phyloP scores from a whole-genome alignment of 1,140 invertebrate genomes.

The Cydia strobilella region DNA sequence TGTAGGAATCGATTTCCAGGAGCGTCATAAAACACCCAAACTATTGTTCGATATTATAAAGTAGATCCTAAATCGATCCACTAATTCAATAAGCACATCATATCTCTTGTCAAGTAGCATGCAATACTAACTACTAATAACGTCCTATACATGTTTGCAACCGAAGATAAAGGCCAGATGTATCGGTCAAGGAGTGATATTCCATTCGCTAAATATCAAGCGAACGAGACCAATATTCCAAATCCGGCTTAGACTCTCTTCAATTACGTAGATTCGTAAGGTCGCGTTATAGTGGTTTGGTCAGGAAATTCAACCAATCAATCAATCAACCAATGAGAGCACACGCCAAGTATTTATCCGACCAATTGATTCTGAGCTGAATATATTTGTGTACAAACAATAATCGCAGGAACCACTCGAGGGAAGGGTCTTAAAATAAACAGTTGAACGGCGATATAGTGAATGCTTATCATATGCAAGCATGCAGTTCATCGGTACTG shows the following conservation, averaged over 20 bases:
- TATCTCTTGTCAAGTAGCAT: not conserved
- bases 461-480: slow-evolving; percentile 17
- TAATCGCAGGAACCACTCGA: slow-evolving; percentile 32
- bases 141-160: not conserved
- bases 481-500: not conserved
- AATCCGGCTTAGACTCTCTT: too few species aligned
- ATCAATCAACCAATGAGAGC: slow-evolving; percentile 8
- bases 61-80: not conserved
- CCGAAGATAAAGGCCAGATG: not conserved
- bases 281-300: too few species aligned
- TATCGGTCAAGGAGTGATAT: not conserved
- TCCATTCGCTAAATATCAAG: too few species aligned
- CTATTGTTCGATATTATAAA: not conserved
- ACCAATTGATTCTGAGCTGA: not conserved
- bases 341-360: not conserved
- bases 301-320: too few species aligned
- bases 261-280: too few species aligned
- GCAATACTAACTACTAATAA: slow-evolving; percentile 3
- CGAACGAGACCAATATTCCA: too few species aligned
- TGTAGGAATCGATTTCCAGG: too few species aligned
- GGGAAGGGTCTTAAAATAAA: slow-evolving; percentile 28
- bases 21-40: too few species aligned
- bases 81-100: not conserved
- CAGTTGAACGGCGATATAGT: slow-evolving; percentile 19
- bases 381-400: slow-evolving; percentile 28